Evolutionary conservation across 64 coral and sea anemone genomes (phyloP), one percentile per base, ranked within the genome.

Genomic region (Porites lutea): DNA sequence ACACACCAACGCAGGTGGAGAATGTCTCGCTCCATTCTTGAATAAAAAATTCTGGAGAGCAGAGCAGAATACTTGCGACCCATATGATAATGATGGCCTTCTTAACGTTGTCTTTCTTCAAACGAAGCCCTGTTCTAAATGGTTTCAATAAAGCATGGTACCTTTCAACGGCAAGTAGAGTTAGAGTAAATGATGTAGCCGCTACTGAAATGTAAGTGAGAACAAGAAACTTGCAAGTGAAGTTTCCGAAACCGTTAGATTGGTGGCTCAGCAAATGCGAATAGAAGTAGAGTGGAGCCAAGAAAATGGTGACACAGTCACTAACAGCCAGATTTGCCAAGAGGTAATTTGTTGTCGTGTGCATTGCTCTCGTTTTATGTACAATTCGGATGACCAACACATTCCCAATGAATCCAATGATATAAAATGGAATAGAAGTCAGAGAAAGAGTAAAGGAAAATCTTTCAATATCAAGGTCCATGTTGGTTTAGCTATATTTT

Each of bases 341-440:
- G 43, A 86, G 83, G n/a, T 71, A 72, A 23, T 86, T 86, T 52
- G 83, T 86, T 1, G 49, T 53, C 12, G 83, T 47, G 48, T 86
- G 83, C 11, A 86, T 66, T 13, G 19, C 54, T 53, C 12, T 3
- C 27, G 83, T 86, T 48, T 86, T 71, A 23, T 71, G 68, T 4
- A 71, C 68, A 37, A 71, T 71, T 71, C 68, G 15, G 23, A 71
- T 71, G 19, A 71, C n/a, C n/a, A 71, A 23, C 27, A 71, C 23
- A 5, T 55, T 55, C 53, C 53, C 53, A 11, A 55, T 55, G 53
- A 55, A 55, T 55, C 53, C 53, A 55, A 2, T 7, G 53, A 55
- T 7, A 55, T 7, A 7, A 55, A 55, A 55, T 55, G 53, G 53
- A 55, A 55, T 55, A 11, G 53, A 55, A 55, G 10, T 11, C 10